Conservation (phyloP, 2,888 invertebrate species). For the Vesta saturnalis region DNA sequence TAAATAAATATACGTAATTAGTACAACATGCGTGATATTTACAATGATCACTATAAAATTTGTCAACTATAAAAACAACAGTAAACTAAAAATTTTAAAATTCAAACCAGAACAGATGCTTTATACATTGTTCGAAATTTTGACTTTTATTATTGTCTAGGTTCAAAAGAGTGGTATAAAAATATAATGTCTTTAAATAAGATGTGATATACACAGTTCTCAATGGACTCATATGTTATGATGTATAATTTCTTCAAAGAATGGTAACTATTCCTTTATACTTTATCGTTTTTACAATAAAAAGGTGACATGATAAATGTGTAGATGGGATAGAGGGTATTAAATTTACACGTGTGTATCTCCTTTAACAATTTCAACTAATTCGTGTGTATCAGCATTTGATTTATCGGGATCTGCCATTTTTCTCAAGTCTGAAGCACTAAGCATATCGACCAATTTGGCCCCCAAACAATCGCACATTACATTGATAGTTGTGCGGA, state of each 20-base stretch:
- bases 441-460: slow-evolving; percentile 87
- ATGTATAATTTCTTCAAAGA: too few species aligned
- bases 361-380: slow-evolving; percentile 66
- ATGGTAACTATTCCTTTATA: too few species aligned
- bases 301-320: neutral
- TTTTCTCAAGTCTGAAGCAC: slow-evolving; percentile 74
- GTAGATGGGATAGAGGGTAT: neutral
- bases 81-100: too few species aligned
- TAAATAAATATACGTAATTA: slow-evolving; percentile 25
- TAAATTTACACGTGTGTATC: slow-evolving; percentile 46
- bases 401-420: slow-evolving; percentile 62
- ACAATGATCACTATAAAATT: slow-evolving; percentile 21
- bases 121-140: too few species aligned
- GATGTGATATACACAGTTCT: too few species aligned
- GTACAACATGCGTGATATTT: slow-evolving; percentile 27
- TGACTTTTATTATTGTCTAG: too few species aligned
- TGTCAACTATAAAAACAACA: too few species aligned
- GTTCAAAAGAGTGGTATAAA: too few species aligned
- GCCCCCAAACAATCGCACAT: slow-evolving; percentile 96
- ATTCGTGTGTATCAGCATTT: slow-evolving; percentile 70
- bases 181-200: too few species aligned
- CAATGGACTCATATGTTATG: too few species aligned
- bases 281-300: too few species aligned
- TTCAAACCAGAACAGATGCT: too few species aligned
- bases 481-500: slow-evolving; percentile 92